These are phyloP conservation scores for Carassius carassius DNA, from an alignment of 2,113 vertebrate species.

Conservation along the genomic window DNA sequence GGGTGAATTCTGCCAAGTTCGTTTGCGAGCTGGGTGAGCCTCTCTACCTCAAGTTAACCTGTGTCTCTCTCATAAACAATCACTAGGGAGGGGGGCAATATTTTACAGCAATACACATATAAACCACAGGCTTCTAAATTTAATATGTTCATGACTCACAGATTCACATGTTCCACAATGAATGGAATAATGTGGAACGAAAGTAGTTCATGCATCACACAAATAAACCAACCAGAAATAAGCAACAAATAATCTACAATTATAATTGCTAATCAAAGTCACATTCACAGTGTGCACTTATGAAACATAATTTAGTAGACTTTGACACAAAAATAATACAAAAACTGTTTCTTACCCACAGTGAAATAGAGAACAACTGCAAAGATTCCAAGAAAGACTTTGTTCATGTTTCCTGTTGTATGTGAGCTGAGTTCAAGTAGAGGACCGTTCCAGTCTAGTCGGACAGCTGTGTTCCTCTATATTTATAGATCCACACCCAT, in stretches of 20 bases:
- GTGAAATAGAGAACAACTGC: constrained; percentile 27
- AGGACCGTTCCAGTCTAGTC: neutral
- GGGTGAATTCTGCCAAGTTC: neutral
- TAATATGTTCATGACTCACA: neutral
- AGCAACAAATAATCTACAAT: neutral
- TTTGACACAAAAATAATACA: neutral
- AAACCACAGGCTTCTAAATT: neutral
- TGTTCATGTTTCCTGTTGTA: constrained; percentile 31
- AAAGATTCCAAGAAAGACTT: constrained; percentile 1
- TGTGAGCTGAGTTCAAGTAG: too few relatives aligned
- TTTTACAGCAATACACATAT: neutral
- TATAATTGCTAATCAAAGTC: neutral
- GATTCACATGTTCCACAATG: neutral
- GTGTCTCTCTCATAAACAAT: neutral
- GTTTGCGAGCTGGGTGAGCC: neutral
- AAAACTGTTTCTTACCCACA: neutral
- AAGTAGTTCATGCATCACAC: neutral
- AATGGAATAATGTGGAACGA: neutral
- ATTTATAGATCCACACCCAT: constrained; percentile 32
- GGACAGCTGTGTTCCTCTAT: constrained; percentile 5
- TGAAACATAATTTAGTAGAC: neutral
- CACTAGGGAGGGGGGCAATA: neutral
- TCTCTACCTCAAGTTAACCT: neutral
- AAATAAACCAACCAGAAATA: neutral
- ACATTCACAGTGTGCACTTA: neutral